Evolutionary conservation across 2,113 vertebrate genomes (phyloP), one percentile per base, ranked within the genome.

Genomic region (Forbesichthys agassizii): DNA sequence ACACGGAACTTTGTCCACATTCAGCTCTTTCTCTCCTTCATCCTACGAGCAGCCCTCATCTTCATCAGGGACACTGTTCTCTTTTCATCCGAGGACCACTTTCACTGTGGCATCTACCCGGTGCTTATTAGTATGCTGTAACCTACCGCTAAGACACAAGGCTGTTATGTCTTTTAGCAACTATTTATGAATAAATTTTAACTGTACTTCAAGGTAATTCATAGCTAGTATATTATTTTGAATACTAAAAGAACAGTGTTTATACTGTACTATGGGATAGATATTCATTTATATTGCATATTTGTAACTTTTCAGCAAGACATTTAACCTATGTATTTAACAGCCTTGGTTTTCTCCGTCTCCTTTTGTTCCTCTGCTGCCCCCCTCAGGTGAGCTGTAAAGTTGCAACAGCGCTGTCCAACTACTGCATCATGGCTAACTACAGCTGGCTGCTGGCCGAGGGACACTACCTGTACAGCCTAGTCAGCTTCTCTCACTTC

Each of bases 1-100:
- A 94, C 94, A 0, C 91, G 95, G 59, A 96, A 96, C 86, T 95
- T 93, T 66, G 94, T 96, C 85, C 95, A 96, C 79, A 95, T 95
- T 91, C 94, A 96, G 71, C 94, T 96, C 66, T 96, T 96, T 52
- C 80, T 88, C 3, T 96, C 95, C 0, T 96, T 96, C 85, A 95
- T 96, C 88, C 85, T 96, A 59, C 82, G 95, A 0, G 93, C 94
- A 33, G 77, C 90, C 1, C 95, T 94, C 76, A 94, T 90, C 86
- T 95, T 96, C 88, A 92, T 96, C 85, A 93, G 93, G 77, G 95
- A 96, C 9, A 88, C 88, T 0, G 84, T 93, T n/a, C 90, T 96
- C 49, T 94, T 92, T 82, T 93, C 92, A 20, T 90, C 88, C 0
- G 92, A 95, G 0, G 93, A 95, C 11, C 79, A 13, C 0, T 83